phyloP scores from a whole-genome alignment of 1,140 invertebrate species.

The Acromyrmex charruanus region DNA sequence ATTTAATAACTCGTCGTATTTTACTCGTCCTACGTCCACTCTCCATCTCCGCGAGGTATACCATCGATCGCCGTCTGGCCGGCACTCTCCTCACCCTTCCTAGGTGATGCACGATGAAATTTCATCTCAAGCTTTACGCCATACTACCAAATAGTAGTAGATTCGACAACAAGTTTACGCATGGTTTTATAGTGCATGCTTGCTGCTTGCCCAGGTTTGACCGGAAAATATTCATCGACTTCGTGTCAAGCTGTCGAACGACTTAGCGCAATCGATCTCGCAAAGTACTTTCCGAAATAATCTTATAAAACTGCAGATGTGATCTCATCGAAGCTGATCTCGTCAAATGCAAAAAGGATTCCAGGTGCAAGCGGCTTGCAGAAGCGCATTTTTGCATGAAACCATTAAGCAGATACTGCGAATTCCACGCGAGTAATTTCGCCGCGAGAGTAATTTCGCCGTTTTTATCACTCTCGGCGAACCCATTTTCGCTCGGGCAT shows the following conservation, averaged over 20 bases:
- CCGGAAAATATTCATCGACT: conserved; percentile 37
- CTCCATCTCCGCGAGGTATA: conserved; percentile 49
- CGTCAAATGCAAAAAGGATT: conserved; percentile 47
- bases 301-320: conserved; percentile 29
- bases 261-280: conserved; percentile 37
- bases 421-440: conserved; percentile 61
- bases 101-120: conserved; percentile 41
- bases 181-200: conserved; percentile 30
- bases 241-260: conserved; percentile 10
- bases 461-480: conserved; percentile 62
- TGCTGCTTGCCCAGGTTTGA: conserved; percentile 4
- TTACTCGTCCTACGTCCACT: conserved; percentile 48
- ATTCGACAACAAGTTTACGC: conserved; percentile 52
- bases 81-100: conserved; percentile 37
- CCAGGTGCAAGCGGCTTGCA: background rate
- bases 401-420: conserved; percentile 59
- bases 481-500: conserved; percentile 57
- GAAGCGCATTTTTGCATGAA: conserved; percentile 56
- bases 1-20: conserved; percentile 70
- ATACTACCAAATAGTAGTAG: conserved; percentile 40
- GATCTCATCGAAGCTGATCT: conserved; percentile 14
- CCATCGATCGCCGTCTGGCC: conserved; percentile 67
- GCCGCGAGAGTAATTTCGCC: conserved; percentile 53
- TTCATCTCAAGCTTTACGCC: conserved; percentile 46
- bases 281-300: conserved; percentile 2